phyloP scores from a whole-genome alignment of 1,140 invertebrate species.

The Drosophila tristis region DNA sequence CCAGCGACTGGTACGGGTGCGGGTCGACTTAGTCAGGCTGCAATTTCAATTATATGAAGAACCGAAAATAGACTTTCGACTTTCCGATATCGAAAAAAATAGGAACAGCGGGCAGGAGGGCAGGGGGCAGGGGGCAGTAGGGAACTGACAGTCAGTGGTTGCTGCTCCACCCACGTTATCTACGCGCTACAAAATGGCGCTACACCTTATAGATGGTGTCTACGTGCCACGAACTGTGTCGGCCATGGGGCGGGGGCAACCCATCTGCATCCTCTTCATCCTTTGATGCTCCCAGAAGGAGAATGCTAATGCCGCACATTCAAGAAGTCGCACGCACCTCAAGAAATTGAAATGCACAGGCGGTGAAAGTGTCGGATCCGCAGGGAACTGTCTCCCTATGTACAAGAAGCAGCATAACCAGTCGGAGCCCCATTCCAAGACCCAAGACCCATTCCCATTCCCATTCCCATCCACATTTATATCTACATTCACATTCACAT shows the following conservation, averaged over 20 bases:
- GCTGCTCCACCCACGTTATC: slow-evolving; percentile 59
- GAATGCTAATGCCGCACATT: slow-evolving; percentile 76
- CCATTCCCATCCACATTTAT: slow-evolving; percentile 7
- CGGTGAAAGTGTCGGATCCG: slow-evolving; percentile 62
- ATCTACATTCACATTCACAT: slow-evolving; percentile 27
- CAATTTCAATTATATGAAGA: slow-evolving; percentile 70
- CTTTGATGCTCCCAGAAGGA: slow-evolving; percentile 70
- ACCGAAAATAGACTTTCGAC: slow-evolving; percentile 75
- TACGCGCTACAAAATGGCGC: slow-evolving; percentile 66
- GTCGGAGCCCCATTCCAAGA: slow-evolving; percentile 22
- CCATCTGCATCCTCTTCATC: slow-evolving; percentile 47
- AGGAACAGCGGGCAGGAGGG: background rate
- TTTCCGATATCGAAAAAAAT: slow-evolving; percentile 49
- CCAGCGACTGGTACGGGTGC: slow-evolving; percentile 9
- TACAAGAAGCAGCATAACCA: background rate
- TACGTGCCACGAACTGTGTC: slow-evolving; percentile 64
- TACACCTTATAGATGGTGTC: slow-evolving; percentile 17
- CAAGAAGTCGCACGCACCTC: slow-evolving; percentile 78
- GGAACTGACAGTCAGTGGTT: slow-evolving; percentile 1
- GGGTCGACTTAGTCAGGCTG: slow-evolving; percentile 47
- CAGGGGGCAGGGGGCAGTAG: background rate
- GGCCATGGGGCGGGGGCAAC: slow-evolving; percentile 17
- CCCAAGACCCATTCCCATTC: background rate
- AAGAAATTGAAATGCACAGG: slow-evolving; percentile 77
- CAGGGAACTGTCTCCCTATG: slow-evolving; percentile 23